Evolutionary conservation across 2,888 invertebrate species (phyloP).

Genomic region (Ptychoptera contaminata): DNA sequence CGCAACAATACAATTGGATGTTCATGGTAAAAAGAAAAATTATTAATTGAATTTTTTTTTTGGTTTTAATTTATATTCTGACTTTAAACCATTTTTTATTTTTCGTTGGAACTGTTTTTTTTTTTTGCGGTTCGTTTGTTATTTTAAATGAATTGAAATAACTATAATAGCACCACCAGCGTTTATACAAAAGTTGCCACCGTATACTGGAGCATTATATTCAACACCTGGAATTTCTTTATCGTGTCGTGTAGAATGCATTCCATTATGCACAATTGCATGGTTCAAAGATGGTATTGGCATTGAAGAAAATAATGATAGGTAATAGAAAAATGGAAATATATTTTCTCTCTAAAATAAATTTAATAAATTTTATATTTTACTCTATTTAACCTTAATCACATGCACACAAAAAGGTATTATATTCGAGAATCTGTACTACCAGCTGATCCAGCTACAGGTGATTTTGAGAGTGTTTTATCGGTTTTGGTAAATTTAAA

Average conservation of each 20-base stretch:
- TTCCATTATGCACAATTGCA: conserved; percentile 66
- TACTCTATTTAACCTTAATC: no score
- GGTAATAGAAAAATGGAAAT: background rate
- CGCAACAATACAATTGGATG: conserved; percentile 51
- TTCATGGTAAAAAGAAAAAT: conserved; percentile 26
- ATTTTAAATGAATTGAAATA: no score
- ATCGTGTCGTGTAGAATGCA: conserved; percentile 79
- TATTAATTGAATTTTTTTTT: background rate
- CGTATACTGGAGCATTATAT: conserved; percentile 66
- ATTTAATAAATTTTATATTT: no score
- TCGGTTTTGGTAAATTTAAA: conserved; percentile 55
- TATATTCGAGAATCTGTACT: conserved; percentile 49
- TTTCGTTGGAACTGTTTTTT: no score
- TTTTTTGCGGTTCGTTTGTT: no score
- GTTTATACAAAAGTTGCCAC: conserved; percentile 68
- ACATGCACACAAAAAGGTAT: no score
- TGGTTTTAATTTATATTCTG: conserved; percentile 26
- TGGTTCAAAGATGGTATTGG: conserved; percentile 69
- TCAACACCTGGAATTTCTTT: conserved; percentile 61
- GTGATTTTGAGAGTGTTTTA: conserved; percentile 77
- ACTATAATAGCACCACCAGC: conserved; percentile 52
- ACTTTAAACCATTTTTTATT: no score
- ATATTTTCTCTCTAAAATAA: no score
- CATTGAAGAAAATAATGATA: conserved; percentile 48
- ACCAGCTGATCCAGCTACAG: conserved; percentile 58